A percentile compares a stretch with the other conserved stretches of the same genome.
Evolutionary conservation across 1,140 invertebrate genomes (phyloP).

Genomic region (Lasioglossum albipes): DNA sequence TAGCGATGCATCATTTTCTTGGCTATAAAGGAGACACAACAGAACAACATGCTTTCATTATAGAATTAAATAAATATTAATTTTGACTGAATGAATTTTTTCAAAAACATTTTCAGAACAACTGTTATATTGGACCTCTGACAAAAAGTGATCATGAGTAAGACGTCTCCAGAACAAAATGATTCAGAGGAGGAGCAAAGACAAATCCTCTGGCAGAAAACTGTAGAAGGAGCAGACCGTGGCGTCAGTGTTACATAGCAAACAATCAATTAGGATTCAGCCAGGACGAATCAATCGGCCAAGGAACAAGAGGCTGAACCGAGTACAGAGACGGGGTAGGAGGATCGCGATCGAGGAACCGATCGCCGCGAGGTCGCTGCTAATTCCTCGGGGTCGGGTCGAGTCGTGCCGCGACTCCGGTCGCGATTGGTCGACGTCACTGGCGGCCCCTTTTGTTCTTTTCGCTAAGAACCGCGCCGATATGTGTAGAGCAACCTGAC

Average conservation of each 20-base stretch:
- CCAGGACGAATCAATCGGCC: conserved; percentile 55
- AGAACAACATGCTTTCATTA: no score
- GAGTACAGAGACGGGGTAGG: conserved; percentile 3
- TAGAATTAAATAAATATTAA: no score
- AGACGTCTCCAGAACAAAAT: no score
- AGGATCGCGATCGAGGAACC: conserved; percentile 51
- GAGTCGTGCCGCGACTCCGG: conserved; percentile 50
- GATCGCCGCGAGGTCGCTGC: conserved; percentile 57
- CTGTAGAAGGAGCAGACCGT: not conserved
- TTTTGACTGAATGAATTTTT: no score
- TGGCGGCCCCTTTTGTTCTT: conserved; percentile 62
- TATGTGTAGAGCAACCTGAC: conserved; percentile 61
- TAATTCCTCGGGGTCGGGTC: conserved; percentile 59
- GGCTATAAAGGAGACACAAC: no score
- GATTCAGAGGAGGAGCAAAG: no score
- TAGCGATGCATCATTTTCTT: no score
- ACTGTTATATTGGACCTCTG: no score
- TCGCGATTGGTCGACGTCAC: conserved; percentile 51
- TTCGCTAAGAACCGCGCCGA: conserved; percentile 49
- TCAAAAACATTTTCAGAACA: no score
- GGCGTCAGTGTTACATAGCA: conserved; percentile 20
- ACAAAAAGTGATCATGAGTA: no score
- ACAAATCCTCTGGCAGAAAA: not conserved
- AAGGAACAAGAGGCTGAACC: not conserved
- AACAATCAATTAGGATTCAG: conserved; percentile 43